These are phyloP conservation scores for Nycticebus coucang DNA, from an alignment of 2,113 vertebrate species.

Conservation along the genomic window DNA sequence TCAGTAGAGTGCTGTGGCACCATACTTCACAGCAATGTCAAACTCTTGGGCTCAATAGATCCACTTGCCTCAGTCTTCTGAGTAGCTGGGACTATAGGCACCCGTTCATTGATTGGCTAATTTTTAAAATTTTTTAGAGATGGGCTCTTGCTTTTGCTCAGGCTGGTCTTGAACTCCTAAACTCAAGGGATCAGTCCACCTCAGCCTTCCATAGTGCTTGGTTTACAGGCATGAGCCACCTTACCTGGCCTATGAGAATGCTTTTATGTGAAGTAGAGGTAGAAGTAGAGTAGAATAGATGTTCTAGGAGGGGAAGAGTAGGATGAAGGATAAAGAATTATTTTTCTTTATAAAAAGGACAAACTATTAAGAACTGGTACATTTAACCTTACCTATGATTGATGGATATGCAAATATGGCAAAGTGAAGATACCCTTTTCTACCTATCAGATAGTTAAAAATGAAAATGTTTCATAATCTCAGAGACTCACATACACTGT, in stretches of 20 bases:
- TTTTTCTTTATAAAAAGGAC: background rate
- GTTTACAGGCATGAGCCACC: too few species aligned
- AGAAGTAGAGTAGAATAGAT: background rate
- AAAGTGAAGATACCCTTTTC: background rate
- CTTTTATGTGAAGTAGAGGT: background rate
- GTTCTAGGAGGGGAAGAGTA: background rate
- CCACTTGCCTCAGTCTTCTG: too few species aligned
- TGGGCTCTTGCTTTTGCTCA: too few species aligned
- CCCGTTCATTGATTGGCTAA: too few species aligned
- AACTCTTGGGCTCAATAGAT: too few species aligned
- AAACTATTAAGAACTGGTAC: background rate
- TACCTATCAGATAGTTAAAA: background rate
- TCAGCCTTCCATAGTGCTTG: too few species aligned
- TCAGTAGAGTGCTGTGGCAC: too few species aligned
- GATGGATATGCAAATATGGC: conserved; percentile 2
- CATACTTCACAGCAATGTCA: too few species aligned
- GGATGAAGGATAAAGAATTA: conserved; percentile 41
- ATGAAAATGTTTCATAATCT: conserved; percentile 38
- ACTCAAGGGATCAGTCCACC: too few species aligned
- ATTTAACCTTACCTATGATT: background rate
- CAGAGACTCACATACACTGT: background rate
- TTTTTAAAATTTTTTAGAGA: too few species aligned
- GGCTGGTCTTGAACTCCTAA: too few species aligned
- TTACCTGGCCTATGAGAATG: background rate
- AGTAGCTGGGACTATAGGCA: too few species aligned